Base-by-base conservation (phyloP, 2,113 vertebrate species). In the Anarhynchus alexandrinus region DNA sequence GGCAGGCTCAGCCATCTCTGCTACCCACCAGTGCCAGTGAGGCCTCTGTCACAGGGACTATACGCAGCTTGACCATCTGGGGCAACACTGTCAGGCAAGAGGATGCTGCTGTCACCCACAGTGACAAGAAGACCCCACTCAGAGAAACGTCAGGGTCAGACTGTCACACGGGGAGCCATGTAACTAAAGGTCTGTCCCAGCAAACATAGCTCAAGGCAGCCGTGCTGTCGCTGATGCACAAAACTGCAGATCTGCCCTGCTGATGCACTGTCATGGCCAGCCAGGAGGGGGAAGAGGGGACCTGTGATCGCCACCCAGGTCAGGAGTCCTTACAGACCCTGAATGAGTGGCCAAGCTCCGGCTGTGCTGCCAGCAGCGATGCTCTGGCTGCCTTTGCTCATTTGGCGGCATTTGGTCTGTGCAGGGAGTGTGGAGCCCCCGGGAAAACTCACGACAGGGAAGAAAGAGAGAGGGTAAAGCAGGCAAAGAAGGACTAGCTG, bases 81-180 rank as follows among this genome's bases (percentile, higher is more conserved):
- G 66, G 72, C 59, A 91, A 55, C 30, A 25, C 42, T 51, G 59
- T 29, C 61, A 93, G 89, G 52, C 40, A 84, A 82, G 36, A 80
- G 25, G 62, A 77, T 54, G 54, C 22, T 73, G 71, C 82, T 57
- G 49, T 66, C 64, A 70, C 45, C 55, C 15, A 23, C 25, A 57
- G 27, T 9, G 45, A 90, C 40, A 93, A 70, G 62, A 90, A 8
- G 54, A 81, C 6, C 25, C 73, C 54, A 57, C 38, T 67, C 82
- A 92, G 43, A 79, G 58, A 90, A 94, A 80, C 20, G 72, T 45
- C 57, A 82, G 82, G 76, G 61, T 92, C 74, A 72, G 61, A 79
- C 52, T 85, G 74, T 72, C 42, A 82, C 71, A 55, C 2, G 1
- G 52, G 78, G 32, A 78, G 26, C 57, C 1, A 1, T 57, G 49